phyloP scores from a whole-genome alignment of 2,888 invertebrate genomes.

The Eucera pruinosa region DNA sequence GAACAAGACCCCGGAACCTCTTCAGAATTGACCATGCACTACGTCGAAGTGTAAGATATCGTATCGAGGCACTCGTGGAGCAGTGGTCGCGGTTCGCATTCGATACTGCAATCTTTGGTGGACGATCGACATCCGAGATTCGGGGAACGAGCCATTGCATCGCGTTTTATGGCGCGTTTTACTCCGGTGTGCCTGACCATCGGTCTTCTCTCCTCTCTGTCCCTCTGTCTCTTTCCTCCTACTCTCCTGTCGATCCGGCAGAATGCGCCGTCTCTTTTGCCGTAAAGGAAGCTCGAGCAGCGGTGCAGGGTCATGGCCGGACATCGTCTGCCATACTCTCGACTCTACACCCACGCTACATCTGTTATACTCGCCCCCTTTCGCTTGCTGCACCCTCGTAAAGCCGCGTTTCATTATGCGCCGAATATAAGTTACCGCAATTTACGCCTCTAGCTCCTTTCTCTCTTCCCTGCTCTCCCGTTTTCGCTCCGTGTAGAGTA shows the following conservation, averaged over 20 bases:
- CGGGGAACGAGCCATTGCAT: constrained; percentile 64
- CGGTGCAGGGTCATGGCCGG: constrained; percentile 83
- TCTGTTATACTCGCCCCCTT: constrained; percentile 71
- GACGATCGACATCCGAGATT: constrained; percentile 71
- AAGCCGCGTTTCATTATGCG: constrained; percentile 74
- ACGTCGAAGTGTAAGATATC: constrained; percentile 1
- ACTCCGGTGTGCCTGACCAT: constrained; percentile 75
- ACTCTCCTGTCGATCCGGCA: constrained; percentile 58
- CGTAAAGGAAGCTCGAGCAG: constrained; percentile 71
- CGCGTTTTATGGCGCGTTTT: constrained; percentile 73
- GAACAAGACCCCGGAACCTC: background rate
- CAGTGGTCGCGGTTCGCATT: constrained; percentile 48
- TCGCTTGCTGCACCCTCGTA: constrained; percentile 71
- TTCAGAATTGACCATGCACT: constrained; percentile 9
- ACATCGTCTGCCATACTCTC: constrained; percentile 82
- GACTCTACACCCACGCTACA: constrained; percentile 77
- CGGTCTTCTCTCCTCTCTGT: constrained; percentile 52
- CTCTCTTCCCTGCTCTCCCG: background rate
- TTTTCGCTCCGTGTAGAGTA: background rate
- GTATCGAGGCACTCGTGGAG: constrained; percentile 28
- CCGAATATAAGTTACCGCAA: constrained; percentile 74
- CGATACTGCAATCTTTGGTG: constrained; percentile 58
- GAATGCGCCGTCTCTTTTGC: constrained; percentile 62
- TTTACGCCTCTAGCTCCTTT: constrained; percentile 60
- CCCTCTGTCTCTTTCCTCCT: constrained; percentile 42